Evolutionary conservation across 92 coral and sea anemone species (phyloP).

Genomic region (Chrysogorgia sp.): DNA sequence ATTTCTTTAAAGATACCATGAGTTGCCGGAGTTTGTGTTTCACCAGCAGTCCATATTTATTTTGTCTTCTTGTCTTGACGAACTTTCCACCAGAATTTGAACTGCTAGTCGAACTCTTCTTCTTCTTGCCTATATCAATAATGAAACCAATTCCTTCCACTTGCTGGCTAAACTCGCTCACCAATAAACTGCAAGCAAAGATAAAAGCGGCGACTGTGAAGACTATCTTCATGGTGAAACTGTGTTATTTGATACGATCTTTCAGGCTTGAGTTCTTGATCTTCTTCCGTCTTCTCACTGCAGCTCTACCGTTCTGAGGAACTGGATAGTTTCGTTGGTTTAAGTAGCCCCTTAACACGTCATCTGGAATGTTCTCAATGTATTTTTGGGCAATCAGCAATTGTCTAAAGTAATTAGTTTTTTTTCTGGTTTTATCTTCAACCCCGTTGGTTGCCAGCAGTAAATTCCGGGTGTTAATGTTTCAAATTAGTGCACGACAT

Average conservation of each 20-base stretch:
- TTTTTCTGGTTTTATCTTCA: constrained; percentile 4
- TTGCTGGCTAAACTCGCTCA: not conserved
- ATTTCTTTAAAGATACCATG: not conserved
- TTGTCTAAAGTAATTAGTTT: not conserved
- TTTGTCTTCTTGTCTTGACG: not conserved
- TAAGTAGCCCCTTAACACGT: constrained; percentile 3
- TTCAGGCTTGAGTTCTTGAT: not conserved
- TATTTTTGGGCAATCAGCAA: constrained; percentile 8
- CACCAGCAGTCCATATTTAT: not conserved
- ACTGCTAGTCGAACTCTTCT: not conserved
- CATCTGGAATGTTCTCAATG: constrained; percentile 26
- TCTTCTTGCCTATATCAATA: not conserved
- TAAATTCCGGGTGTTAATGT: not conserved
- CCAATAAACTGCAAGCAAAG: not conserved
- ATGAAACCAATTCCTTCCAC: constrained; percentile 25
- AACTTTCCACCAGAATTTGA: too few species aligned
- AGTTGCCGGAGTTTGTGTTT: not conserved
- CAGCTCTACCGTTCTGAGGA: not conserved
- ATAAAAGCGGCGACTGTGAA: constrained; percentile 11
- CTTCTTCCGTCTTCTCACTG: not conserved
- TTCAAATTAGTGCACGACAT: not conserved
- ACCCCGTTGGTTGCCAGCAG: constrained; percentile 18
- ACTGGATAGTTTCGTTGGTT: not conserved
- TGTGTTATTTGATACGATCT: not conserved
- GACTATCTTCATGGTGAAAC: constrained; percentile 4